Evolutionary conservation across 2,888 invertebrate species (phyloP).

Genomic region (Brachylomia viminalis): DNA sequence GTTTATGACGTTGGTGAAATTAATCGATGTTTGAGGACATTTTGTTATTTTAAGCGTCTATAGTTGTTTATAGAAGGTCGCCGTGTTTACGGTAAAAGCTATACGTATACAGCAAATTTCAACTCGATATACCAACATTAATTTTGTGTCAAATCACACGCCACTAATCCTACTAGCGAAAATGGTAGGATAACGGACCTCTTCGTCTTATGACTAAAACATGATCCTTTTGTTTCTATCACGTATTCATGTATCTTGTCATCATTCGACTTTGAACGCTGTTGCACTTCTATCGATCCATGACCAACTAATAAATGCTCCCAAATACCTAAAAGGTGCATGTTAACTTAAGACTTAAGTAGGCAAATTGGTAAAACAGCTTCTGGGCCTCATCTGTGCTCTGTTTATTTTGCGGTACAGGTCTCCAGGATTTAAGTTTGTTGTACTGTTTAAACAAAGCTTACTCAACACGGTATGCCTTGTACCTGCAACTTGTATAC

Average conservation of each 20-base stretch:
- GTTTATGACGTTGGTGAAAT: conserved; percentile 36
- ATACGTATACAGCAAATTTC: conserved; percentile 13
- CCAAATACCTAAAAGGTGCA: conserved; percentile 18
- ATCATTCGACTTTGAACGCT: background rate
- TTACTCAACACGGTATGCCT: conserved; percentile 73
- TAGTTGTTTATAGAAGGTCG: conserved; percentile 11
- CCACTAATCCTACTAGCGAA: background rate
- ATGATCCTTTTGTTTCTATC: background rate
- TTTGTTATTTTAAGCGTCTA: conserved; percentile 22
- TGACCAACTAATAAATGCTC: background rate
- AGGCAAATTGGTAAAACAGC: conserved; percentile 31
- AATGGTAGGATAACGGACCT: background rate
- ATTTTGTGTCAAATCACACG: background rate
- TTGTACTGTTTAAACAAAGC: conserved; percentile 76
- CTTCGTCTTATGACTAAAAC: background rate
- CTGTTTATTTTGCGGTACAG: conserved; percentile 75
- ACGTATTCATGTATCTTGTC: background rate
- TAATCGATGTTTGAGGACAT: conserved; percentile 41
- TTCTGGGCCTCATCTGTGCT: conserved; percentile 62
- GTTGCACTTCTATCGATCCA: background rate
- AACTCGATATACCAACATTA: background rate
- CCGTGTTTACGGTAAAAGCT: conserved; percentile 23
- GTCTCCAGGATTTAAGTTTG: conserved; percentile 79
- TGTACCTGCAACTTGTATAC: conserved; percentile 69
- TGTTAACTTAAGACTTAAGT: conserved; percentile 41